These are phyloP conservation scores for Mus caroli DNA, from an alignment of 2,797 vertebrate genomes.

Conservation along the genomic window DNA sequence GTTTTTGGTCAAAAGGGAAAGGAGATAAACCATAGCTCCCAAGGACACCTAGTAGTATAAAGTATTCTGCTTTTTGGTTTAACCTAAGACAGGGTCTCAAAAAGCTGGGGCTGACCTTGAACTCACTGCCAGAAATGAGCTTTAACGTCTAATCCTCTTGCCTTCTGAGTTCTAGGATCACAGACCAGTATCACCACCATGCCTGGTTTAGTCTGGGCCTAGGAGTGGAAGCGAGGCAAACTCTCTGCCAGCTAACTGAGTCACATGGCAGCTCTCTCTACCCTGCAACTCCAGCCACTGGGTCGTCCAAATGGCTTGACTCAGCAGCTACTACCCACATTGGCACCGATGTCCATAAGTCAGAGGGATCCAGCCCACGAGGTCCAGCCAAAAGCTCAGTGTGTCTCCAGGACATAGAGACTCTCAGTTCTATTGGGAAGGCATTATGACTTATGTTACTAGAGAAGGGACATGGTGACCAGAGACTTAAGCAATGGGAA, in stretches of 20 bases:
- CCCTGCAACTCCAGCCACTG: background rate
- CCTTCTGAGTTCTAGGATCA: background rate
- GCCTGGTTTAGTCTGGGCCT: background rate
- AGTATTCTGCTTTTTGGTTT: background rate
- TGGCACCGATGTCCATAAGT: background rate
- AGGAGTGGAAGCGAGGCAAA: background rate
- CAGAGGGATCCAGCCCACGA: background rate
- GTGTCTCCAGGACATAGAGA: background rate
- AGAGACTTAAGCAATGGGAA: background rate
- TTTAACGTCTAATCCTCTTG: background rate
- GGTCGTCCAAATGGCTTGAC: background rate
- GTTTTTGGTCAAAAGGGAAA: background rate
- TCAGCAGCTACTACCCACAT: background rate
- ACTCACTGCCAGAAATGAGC: background rate
- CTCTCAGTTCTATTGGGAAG: background rate
- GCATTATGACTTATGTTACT: background rate
- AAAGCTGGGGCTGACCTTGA: background rate
- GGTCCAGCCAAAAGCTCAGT: constrained; percentile 3
- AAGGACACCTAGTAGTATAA: background rate
- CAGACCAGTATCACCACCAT: background rate
- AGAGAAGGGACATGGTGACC: background rate
- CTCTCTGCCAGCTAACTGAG: background rate
- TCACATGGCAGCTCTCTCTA: background rate
- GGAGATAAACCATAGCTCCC: background rate
- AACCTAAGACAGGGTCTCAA: background rate